A percentile compares a stretch with the other conserved stretches of the same genome.
Conservation (phyloP, 35 echinoderm and acorn worm species). For the Strongylocentrotus purpuratus region DNA sequence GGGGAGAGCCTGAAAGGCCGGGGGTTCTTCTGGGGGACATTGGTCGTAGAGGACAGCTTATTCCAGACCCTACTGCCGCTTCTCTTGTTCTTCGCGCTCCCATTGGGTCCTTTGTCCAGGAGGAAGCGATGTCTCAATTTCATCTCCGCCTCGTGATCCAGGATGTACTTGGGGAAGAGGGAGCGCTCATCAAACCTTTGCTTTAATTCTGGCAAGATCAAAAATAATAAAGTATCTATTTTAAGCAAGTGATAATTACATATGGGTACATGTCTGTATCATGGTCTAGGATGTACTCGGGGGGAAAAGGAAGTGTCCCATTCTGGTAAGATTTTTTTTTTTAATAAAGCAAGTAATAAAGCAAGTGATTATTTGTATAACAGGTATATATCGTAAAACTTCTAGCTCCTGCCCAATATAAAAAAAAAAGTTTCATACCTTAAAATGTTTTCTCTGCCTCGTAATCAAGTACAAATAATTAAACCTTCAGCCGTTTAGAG, state of each 20-base stretch:
- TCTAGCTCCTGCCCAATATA: not conserved
- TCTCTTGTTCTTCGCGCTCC: conserved; percentile 14
- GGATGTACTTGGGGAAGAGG: conserved; percentile 91
- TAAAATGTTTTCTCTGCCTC: not conserved
- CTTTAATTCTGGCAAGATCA: conserved; percentile 63
- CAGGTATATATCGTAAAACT: not conserved
- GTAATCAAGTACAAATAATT: not conserved
- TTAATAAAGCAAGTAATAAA: no score
- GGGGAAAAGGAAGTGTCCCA: no score
- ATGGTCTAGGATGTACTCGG: not conserved
- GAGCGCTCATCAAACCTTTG: conserved; percentile 83
- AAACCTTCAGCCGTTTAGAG: not conserved
- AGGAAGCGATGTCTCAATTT: conserved; percentile 59
- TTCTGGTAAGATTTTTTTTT: no score
- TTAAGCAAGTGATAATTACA: not conserved
- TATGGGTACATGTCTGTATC: not conserved
- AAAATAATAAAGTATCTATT: not conserved
- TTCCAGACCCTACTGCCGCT: conserved; percentile 26
- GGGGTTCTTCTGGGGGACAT: not conserved
- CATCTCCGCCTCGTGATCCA: conserved; percentile 87
- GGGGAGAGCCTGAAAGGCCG: conserved; percentile 57
- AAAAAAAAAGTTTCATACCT: not conserved
- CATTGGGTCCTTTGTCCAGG: conserved; percentile 31
- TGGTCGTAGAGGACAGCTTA: not conserved
- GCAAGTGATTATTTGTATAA: no score